Percentiles rank a stretch among this genome's conserved stretches.
These are phyloP conservation scores for Formica exsecta DNA, from an alignment of 1,140 invertebrate genomes.

Conservation along the genomic window DNA sequence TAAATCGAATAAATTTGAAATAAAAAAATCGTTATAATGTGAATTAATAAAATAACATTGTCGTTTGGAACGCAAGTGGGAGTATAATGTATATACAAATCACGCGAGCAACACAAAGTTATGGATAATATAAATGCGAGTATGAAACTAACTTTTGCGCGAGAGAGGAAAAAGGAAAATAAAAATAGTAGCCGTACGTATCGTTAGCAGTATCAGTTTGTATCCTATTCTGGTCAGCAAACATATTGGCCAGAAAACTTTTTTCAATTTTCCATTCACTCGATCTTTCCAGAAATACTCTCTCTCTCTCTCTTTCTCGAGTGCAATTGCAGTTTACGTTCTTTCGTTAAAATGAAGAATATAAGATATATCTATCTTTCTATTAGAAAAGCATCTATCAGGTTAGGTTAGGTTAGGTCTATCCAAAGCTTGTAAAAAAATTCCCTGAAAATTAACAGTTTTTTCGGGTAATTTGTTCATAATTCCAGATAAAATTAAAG, in stretches of 20 bases:
- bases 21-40: constrained; percentile 12
- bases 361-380: background rate
- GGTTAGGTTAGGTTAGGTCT: too few relatives aligned
- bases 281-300: background rate
- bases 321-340: constrained; percentile 13
- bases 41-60: constrained; percentile 30
- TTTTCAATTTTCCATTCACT: constrained; percentile 50
- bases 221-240: constrained; percentile 4
- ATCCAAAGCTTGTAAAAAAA: too few relatives aligned
- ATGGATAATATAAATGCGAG: constrained; percentile 1
- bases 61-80: background rate
- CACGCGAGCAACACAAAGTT: background rate
- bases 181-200: background rate
- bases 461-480: too few relatives aligned
- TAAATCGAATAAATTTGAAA: constrained; percentile 16
- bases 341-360: constrained; percentile 57
- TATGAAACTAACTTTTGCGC: constrained; percentile 20
- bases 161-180: background rate
- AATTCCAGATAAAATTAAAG: too few relatives aligned
- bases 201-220: constrained; percentile 4
- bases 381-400: background rate
- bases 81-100: background rate
- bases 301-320: background rate
- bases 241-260: constrained; percentile 23
- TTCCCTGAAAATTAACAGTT: too few relatives aligned